Conservation (phyloP, 1,140 invertebrate species). For the Diabrotica undecimpunctata region DNA sequence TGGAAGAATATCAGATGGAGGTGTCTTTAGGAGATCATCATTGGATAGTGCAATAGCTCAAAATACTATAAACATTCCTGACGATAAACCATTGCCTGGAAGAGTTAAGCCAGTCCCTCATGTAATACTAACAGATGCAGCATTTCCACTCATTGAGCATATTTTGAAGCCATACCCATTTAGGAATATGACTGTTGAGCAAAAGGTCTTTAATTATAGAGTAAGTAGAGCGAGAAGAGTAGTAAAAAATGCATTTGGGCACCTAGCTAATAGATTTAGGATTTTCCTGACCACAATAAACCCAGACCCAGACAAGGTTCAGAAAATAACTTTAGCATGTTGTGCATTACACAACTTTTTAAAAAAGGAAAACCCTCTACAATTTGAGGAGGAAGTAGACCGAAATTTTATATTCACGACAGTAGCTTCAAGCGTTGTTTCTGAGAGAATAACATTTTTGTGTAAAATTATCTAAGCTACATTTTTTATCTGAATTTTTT, state of each 20-base stretch:
- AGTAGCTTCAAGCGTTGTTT: too few species aligned
- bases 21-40: too few species aligned
- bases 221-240: conserved; percentile 41
- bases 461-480: too few species aligned
- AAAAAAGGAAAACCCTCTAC: too few species aligned
- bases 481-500: too few species aligned
- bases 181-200: conserved; percentile 34
- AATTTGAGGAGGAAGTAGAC: too few species aligned
- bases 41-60: too few species aligned
- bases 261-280: conserved; percentile 36
- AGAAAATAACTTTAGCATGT: conserved; percentile 19
- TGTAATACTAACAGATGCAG: conserved; percentile 47
- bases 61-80: too few species aligned
- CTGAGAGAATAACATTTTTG: too few species aligned
- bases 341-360: conserved; percentile 18
- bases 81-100: conserved; percentile 16
- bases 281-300: conserved; percentile 19
- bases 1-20: too few species aligned
- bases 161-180: conserved; percentile 49
- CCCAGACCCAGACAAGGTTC: conserved; percentile 14
- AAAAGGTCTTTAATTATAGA: too few species aligned
- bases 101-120: conserved; percentile 24
- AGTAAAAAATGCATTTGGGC: conserved; percentile 49
- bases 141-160: conserved; percentile 47
- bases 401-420: too few species aligned